phyloP scores from a whole-genome alignment of 2,113 vertebrate genomes.

The Dromaius novaehollandiae region DNA sequence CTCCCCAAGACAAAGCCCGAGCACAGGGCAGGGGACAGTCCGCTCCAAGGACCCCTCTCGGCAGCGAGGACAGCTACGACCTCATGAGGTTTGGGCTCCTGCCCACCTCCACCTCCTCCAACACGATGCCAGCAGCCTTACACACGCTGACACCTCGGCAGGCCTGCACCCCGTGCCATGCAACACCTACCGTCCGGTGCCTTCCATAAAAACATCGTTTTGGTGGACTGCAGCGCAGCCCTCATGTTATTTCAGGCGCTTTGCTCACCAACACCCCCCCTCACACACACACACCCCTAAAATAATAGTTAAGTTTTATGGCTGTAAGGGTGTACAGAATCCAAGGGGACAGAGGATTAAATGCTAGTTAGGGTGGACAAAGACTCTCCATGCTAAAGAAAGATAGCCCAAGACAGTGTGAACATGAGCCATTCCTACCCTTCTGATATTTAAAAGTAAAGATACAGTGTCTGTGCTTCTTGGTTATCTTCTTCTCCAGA shows the following conservation, averaged over 20 bases:
- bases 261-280: neutral
- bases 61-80: neutral
- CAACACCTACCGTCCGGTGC: neutral
- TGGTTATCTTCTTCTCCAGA: neutral
- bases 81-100: neutral
- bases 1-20: neutral
- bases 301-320: neutral
- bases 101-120: neutral
- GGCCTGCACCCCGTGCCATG: neutral
- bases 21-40: neutral
- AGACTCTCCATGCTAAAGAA: neutral
- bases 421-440: neutral
- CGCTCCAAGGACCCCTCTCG: neutral
- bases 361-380: neutral
- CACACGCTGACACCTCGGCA: neutral
- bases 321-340: neutral
- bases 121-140: neutral
- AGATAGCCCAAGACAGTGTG: neutral
- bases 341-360: neutral
- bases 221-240: neutral
- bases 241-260: neutral
- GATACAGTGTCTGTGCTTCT: neutral
- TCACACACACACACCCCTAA: neutral
- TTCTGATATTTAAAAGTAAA: neutral
- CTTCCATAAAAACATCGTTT: neutral